Evolutionary conservation across 2,797 vertebrate genomes (phyloP), one percentile per base, ranked within the genome.

Genomic region (Chrosomus eos): DNA sequence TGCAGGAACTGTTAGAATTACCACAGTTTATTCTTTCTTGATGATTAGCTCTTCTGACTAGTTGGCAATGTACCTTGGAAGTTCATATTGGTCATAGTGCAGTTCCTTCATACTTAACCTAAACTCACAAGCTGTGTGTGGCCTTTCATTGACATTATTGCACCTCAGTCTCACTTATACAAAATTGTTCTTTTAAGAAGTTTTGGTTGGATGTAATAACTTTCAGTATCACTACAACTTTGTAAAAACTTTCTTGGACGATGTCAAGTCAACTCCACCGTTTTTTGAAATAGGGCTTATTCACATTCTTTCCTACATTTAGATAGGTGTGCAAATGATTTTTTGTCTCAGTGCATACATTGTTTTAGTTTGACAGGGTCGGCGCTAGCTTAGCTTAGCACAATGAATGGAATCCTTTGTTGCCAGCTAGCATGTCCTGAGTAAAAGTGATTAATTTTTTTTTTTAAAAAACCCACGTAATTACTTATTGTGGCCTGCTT

Each of bases 31-130:
- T 79, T 45, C 38, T 64, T 43, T 60, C 58, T 45, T 48, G 60
- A 66, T 79, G 38, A 79, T 64, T 79, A 33, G 26, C 19, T 64
- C 3, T 64, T 64, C 60, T 79, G 76, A 66, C 18, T 64, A 48
- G 38, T 31, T 79, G 58, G 76, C 18, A 45, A 45, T 48, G 26
- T 26, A 77, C 1, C 33, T 7, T 43, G 75, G 75, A 77, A 28
- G 13, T 43, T 77, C 55, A 28, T 38, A 76, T 40, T 76, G 53
- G 74, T 60, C 33, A 40, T 53, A 76, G 6, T 38, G 51, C 4
- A 58, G 51, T 26, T 28, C 43, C n/a, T 48, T 72, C 0, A 7
- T 72, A 73, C 26, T 48, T 4, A 73, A 31, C 60, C 60, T 31
- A 3, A 21, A 62, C 38, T 78, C 16, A 14, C 26, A 45, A 28